phyloP scores from a whole-genome alignment of 2,797 vertebrate genomes.

The Sebastes matsubarae region DNA sequence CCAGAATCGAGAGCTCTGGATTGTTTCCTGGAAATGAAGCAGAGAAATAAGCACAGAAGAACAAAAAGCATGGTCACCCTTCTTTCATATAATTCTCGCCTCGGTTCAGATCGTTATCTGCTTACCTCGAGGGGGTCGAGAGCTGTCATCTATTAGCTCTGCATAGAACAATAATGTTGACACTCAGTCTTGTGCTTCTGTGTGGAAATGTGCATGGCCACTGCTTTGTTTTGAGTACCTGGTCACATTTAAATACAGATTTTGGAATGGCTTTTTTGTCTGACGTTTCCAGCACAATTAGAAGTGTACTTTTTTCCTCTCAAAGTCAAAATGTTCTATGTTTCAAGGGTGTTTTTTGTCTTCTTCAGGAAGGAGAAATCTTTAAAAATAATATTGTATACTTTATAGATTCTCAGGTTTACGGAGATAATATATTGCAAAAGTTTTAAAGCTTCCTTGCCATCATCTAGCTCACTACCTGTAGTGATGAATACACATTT shows the following conservation, averaged over 20 bases:
- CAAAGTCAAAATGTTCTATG: conserved; percentile 19
- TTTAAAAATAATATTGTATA: conserved; percentile 40
- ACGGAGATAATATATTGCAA: conserved; percentile 64
- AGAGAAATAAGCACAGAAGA: conserved; percentile 56
- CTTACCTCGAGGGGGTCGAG: not conserved
- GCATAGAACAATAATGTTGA: conserved; percentile 45
- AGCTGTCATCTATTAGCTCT: conserved; percentile 29
- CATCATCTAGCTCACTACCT: conserved; percentile 43
- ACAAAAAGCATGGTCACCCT: conserved; percentile 26
- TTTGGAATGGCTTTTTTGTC: conserved; percentile 32
- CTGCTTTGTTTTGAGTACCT: conserved; percentile 31
- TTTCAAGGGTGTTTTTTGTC: conserved; percentile 38
- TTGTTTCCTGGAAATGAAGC: conserved; percentile 39
- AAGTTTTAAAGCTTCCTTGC: conserved; percentile 60
- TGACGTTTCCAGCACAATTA: conserved; percentile 45
- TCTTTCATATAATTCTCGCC: conserved; percentile 10
- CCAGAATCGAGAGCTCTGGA: conserved; percentile 4
- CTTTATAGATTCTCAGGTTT: conserved; percentile 77
- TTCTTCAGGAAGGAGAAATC: conserved; percentile 30
- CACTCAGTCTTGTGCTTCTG: conserved; percentile 40
- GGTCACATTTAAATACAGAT: conserved; percentile 36
- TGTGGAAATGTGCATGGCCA: conserved; percentile 68
- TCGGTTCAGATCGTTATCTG: conserved; percentile 6
- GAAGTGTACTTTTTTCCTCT: conserved; percentile 25
- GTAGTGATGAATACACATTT: conserved; percentile 29